Evolutionary conservation across 2,113 vertebrate genomes (phyloP).

Genomic region (Serinus canaria): DNA sequence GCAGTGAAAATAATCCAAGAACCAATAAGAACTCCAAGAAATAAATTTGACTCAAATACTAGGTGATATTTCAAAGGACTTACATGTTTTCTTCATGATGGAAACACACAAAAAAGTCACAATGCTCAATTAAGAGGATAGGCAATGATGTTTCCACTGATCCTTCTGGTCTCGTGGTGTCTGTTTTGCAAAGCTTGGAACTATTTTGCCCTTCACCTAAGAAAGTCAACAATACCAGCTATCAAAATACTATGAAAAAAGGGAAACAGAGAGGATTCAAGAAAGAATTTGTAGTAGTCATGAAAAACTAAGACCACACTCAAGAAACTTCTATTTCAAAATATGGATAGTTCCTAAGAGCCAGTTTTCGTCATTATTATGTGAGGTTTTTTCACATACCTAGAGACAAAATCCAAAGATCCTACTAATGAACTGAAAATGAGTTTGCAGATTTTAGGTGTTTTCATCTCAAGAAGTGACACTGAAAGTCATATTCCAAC

Average conservation of each 20-base stretch:
- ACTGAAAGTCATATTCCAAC: neutral
- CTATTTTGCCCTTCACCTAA: constrained; percentile 25
- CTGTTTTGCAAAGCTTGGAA: neutral
- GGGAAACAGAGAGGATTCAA: neutral
- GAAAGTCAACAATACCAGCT: neutral
- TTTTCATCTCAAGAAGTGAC: neutral
- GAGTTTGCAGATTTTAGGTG: neutral
- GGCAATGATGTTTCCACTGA: constrained; percentile 73
- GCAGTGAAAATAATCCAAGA: neutral
- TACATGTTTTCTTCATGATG: constrained; percentile 53
- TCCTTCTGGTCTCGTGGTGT: neutral
- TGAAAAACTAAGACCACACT: neutral
- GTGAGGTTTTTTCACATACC: neutral
- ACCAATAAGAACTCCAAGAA: neutral
- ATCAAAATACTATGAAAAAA: neutral
- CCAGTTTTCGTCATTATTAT: neutral
- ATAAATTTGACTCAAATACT: neutral
- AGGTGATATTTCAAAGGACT: neutral
- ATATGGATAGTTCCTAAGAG: neutral
- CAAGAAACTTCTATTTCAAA: neutral
- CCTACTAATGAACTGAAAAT: neutral
- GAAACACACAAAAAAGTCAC: neutral
- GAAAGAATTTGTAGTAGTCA: neutral
- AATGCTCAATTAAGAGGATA: constrained; percentile 73
- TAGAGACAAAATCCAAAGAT: neutral